Percentiles rank a stretch among this genome's conserved stretches.
phyloP scores from a whole-genome alignment of 1,140 invertebrate genomes.

The Nasonia vitripennis region DNA sequence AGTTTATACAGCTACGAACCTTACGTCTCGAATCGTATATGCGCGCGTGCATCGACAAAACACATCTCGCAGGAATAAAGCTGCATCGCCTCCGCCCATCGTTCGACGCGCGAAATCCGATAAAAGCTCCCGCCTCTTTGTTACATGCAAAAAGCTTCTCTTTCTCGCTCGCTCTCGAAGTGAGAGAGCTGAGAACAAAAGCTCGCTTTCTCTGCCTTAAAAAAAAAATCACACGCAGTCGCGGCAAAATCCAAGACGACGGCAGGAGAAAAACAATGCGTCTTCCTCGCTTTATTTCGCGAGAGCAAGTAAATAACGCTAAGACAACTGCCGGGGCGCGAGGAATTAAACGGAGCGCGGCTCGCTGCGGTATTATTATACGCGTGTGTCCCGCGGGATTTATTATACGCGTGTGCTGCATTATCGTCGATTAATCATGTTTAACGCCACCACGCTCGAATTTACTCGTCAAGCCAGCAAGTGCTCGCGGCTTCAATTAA shows the following conservation, averaged over 20 bases:
- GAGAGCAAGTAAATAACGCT: slow-evolving; percentile 38
- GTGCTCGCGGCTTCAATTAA: background rate
- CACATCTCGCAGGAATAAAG: background rate
- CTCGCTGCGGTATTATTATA: no score
- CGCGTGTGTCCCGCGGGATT: slow-evolving; percentile 31
- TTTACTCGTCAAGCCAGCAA: background rate
- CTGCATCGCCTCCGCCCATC: background rate
- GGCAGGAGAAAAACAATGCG: slow-evolving; percentile 33
- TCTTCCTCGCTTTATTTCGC: slow-evolving; percentile 42
- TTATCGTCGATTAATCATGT: slow-evolving; percentile 46
- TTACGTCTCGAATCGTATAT: background rate
- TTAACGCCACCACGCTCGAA: slow-evolving; percentile 17
- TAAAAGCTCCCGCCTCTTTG: slow-evolving; percentile 13
- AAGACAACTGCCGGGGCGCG: slow-evolving; percentile 30
- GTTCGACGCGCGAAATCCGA: slow-evolving; percentile 2
- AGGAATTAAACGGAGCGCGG: slow-evolving; percentile 42
- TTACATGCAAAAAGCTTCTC: slow-evolving; percentile 10
- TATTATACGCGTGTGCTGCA: slow-evolving; percentile 38
- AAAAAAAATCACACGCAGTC: background rate
- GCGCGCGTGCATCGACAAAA: background rate
- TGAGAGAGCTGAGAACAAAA: background rate
- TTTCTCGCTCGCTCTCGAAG: background rate
- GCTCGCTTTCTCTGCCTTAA: background rate
- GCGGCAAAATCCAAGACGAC: background rate
- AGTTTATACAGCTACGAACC: background rate